phyloP scores from a whole-genome alignment of 2,113 vertebrate species.

The Oenanthe oenanthe region DNA sequence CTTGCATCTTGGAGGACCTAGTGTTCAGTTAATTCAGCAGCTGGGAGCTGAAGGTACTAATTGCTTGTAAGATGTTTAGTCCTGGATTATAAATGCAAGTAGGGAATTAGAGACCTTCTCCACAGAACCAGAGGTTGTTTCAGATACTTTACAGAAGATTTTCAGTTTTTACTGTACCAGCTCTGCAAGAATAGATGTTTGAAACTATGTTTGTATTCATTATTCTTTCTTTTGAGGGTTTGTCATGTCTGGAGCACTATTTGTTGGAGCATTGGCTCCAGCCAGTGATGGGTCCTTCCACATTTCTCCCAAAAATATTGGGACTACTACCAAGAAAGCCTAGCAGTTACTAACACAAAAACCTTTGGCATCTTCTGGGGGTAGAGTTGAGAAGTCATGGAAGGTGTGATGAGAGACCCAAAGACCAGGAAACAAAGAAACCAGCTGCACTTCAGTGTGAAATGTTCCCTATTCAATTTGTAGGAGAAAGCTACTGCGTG shows the following conservation, averaged over 20 bases:
- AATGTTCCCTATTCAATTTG: neutral
- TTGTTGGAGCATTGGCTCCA: neutral
- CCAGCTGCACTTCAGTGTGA: neutral
- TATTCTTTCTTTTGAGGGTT: neutral
- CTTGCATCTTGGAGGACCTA: neutral
- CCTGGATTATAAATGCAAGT: neutral
- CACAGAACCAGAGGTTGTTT: neutral
- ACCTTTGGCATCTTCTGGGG: neutral
- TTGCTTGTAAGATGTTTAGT: neutral
- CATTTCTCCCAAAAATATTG: neutral
- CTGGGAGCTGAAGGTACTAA: neutral
- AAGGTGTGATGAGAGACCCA: neutral
- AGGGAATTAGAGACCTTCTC: neutral
- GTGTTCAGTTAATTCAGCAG: neutral
- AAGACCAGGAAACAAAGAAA: neutral
- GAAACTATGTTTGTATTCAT: neutral
- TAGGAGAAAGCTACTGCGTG: neutral
- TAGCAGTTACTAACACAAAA: neutral
- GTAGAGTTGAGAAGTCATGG: neutral
- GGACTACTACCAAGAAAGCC: neutral
- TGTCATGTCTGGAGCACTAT: neutral
- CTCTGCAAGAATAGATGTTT: neutral
- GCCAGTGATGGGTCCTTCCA: neutral
- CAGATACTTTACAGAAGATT: neutral
- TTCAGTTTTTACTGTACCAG: neutral